Evolutionary conservation across 2,888 invertebrate genomes (phyloP).

Genomic region (Acanthoscelides obtectus): DNA sequence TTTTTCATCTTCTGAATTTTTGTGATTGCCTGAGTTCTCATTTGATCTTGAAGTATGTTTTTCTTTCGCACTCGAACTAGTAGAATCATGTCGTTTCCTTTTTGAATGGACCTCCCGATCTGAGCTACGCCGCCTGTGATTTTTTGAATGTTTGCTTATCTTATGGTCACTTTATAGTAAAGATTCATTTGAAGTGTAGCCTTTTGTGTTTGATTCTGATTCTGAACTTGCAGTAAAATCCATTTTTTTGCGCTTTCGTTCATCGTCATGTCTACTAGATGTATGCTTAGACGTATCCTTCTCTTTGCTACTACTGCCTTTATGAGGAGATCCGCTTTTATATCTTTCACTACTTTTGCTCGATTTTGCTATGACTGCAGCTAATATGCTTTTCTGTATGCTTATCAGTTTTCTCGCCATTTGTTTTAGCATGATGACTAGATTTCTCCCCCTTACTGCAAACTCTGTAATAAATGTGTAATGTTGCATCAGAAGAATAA

Average conservation of each 20-base stretch:
- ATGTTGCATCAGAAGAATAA: background rate
- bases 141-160: too few species aligned
- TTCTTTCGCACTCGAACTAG: background rate
- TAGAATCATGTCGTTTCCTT: background rate
- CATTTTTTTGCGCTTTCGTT: background rate
- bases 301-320: background rate
- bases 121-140: background rate
- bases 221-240: background rate
- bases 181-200: background rate
- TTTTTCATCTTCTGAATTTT: background rate
- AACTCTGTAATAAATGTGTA: conserved; percentile 4
- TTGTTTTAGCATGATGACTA: conserved; percentile 9
- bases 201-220: background rate
- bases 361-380: conserved; percentile 18
- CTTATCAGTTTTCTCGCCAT: conserved; percentile 1
- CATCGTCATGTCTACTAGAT: background rate
- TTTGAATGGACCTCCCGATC: background rate
- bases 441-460: conserved; percentile 6
- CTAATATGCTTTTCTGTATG: background rate
- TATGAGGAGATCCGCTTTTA: conserved; percentile 9
- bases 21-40: background rate
- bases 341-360: conserved; percentile 16
- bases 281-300: background rate
- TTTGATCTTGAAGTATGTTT: background rate
- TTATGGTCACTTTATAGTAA: background rate